These are phyloP conservation scores for Drosophila peninsularis DNA, from an alignment of 2,888 invertebrate genomes.

Conservation along the genomic window DNA sequence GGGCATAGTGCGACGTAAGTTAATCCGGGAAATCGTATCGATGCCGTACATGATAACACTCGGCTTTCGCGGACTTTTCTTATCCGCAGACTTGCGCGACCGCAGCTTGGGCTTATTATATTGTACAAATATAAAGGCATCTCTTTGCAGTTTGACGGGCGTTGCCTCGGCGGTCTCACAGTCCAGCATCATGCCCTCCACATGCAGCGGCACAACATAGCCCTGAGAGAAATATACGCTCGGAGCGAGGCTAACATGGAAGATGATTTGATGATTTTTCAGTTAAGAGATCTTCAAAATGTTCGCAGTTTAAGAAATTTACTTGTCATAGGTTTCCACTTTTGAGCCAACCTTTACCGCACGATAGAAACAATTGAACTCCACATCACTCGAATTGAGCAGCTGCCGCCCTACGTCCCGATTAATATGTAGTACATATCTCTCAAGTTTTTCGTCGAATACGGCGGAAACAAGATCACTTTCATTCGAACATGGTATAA, in stretches of 20 bases:
- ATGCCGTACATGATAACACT: slow-evolving; percentile 92
- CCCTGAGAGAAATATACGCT: slow-evolving; percentile 59
- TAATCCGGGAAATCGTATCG: slow-evolving; percentile 92
- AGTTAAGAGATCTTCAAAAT: neutral
- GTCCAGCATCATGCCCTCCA: slow-evolving; percentile 68
- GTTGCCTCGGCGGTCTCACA: slow-evolving; percentile 82
- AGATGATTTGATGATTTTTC: neutral
- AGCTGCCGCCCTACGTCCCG: slow-evolving; percentile 43
- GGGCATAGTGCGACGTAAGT: slow-evolving; percentile 90
- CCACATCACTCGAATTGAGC: slow-evolving; percentile 29
- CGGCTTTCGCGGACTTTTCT: slow-evolving; percentile 68
- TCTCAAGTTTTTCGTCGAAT: slow-evolving; percentile 39
- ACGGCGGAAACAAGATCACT: slow-evolving; percentile 45
- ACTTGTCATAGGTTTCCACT: slow-evolving; percentile 52
- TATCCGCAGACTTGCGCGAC: neutral
- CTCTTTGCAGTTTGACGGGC: slow-evolving; percentile 67
- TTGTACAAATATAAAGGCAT: slow-evolving; percentile 86
- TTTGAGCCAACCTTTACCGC: slow-evolving; percentile 54
- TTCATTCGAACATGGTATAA: slow-evolving; percentile 53
- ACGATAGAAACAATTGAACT: slow-evolving; percentile 77
- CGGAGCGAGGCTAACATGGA: slow-evolving; percentile 49
- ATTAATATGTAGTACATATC: slow-evolving; percentile 57
- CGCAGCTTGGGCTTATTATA: slow-evolving; percentile 61
- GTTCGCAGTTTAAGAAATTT: slow-evolving; percentile 1
- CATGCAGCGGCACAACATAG: slow-evolving; percentile 63